Base-by-base conservation (phyloP, 1,140 invertebrate species). In the Habropoda laboriosa region DNA sequence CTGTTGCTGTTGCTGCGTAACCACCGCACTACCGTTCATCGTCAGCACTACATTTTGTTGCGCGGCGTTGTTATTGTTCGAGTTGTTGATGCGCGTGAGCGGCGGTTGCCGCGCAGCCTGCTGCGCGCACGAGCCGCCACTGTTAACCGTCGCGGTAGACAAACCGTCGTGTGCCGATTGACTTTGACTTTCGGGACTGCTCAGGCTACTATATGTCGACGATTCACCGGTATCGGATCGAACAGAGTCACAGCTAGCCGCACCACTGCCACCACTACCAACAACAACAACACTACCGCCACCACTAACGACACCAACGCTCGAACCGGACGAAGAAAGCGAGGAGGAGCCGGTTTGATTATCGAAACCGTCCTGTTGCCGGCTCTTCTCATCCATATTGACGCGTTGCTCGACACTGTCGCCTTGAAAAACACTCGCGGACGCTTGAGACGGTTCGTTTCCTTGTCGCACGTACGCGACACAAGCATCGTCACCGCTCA, bases 191-290 rank as follows among this genome's bases (percentile, higher is more conserved):
- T 93, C 93, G 35, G 91, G 91, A 55, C 92, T 92, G 73, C 92
- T 92, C 35, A 93, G 80, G 64, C 92, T 93, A 79, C 93, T 93
- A 80, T 92, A 93, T 0, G 82, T 80, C 16, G 91, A 87, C 40
- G 91, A 93, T 80, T 93, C 93, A 55, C 90, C 91, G 18, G 92
- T 91, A 77, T 93, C 93, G 30, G 92, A 93, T 27, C 92, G 83
- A 0, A 90, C 92, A 2, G 92, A 93, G 73, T 93, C 91, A 70
- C 93, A 92, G 24, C 86, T 86, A 55, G 61, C 81, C 40, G 64
- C 73, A 47, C 63, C 86, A 24, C 53, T 73, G 58, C 60, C 51
- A 63, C 68, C 40, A 61, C 60, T 74, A 66, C 57, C 51, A 42
- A 66, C 55, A 68, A 72, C 71, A 35, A 57, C 67, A 60, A 30